These are phyloP conservation scores for Amphipyra berbera DNA, from an alignment of 2,888 invertebrate genomes.

Conservation along the genomic window DNA sequence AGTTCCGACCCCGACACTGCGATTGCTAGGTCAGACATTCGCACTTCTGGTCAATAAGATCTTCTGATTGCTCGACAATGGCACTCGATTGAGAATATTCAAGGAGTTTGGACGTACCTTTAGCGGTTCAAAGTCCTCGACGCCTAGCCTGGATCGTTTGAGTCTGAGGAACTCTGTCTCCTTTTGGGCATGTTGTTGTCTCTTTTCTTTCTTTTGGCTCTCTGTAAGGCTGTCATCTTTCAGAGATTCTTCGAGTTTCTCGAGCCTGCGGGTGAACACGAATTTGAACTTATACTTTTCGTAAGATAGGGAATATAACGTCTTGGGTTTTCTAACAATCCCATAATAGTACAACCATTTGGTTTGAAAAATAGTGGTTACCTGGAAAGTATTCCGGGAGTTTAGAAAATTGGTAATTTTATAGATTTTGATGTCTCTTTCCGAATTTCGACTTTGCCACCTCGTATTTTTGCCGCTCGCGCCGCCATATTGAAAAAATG, in stretches of 20 bases:
- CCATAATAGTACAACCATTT: too few relatives aligned
- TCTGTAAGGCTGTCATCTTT: constrained; percentile 98
- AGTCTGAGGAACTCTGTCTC: constrained; percentile 99
- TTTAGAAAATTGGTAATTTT: too few relatives aligned
- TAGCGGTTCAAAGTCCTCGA: constrained; percentile 99
- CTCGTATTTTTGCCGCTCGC: too few relatives aligned
- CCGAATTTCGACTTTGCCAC: too few relatives aligned
- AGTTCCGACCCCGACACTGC: constrained; percentile 3
- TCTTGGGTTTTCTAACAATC: too few relatives aligned
- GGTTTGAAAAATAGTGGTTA: too few relatives aligned
- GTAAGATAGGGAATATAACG: too few relatives aligned
- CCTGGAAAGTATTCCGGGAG: too few relatives aligned
- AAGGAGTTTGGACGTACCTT: constrained; percentile 91
- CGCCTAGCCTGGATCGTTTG: constrained; percentile 98
- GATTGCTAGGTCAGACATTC: constrained; percentile 17
- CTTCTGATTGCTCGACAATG: constrained; percentile 9
- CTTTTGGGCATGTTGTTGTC: constrained; percentile 98
- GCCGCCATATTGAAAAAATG: too few relatives aligned
- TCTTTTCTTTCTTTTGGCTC: constrained; percentile 97
- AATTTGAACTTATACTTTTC: neutral
- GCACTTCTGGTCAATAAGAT: constrained; percentile 20
- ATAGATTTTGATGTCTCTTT: too few relatives aligned
- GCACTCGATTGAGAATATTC: constrained; percentile 8
- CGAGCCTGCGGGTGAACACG: constrained; percentile 89
- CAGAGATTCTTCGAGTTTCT: constrained; percentile 98